Base-by-base conservation (phyloP, 2,797 vertebrate genomes). In the Potorous gilbertii region DNA sequence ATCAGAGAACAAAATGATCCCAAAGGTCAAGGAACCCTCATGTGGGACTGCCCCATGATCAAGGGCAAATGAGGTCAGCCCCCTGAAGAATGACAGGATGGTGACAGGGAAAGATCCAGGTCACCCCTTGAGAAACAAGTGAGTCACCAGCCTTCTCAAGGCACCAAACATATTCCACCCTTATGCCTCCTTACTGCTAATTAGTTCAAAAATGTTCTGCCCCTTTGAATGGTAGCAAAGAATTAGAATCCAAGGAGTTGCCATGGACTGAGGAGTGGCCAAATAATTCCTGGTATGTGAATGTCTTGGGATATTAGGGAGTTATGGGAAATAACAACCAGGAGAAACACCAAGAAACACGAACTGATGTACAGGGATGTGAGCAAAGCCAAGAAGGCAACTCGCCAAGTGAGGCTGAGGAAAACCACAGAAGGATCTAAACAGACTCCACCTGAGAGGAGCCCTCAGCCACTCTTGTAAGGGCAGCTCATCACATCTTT, bases 331-430 rank as follows among this genome's bases (percentile, higher is more conserved):
- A 81, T 40, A n/a, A 81, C 66, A 9, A 6, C 34, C 34, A 21
- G 14, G 5, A 66, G 34, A 16, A 5, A 74, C 5, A 4, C n/a
- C 2, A 8, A 46, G n/a, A 40, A 81, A n/a, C 18, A 81, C 21
- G 66, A 81, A 21, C 2, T 81, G n/a, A 40, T 21, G n/a, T 11
- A 21, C 40, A 40, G 66, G 66, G 16, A 8, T 9, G 18, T 40
- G n/a, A 81, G n/a, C 34, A 74, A 16, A n/a, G 66, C 16, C 66
- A 74, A 8, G n/a, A 40, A 40, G n/a, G 5, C 34, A 6, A 6
- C 16, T 0, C 0, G n/a, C 62, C 14, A n/a, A n/a, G 40, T 2
- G 34, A 8, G 62, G 62, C 4, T 5, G 62, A 1, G 1, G 5
- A 18, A 5, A n/a, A 34, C 14, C 62, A n/a, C 57, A 59, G 57